Percentiles rank a stretch among this genome's conserved stretches.
phyloP scores from a whole-genome alignment of 2,113 vertebrate species.

The Lycaon pictus region DNA sequence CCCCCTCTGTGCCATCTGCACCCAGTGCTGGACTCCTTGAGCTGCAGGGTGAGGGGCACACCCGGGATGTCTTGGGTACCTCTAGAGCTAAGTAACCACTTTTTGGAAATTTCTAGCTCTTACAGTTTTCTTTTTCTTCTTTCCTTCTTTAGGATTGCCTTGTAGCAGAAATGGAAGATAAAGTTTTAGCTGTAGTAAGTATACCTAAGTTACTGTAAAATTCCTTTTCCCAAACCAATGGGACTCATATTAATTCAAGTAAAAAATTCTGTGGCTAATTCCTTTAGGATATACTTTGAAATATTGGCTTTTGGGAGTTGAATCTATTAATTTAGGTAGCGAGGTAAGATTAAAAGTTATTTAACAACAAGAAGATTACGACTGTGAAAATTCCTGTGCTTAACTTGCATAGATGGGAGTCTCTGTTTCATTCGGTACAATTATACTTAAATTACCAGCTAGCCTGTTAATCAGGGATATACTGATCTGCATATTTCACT shows the following conservation, averaged over 20 bases:
- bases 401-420: not conserved
- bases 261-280: not conserved
- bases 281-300: not conserved
- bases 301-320: not conserved
- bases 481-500: not conserved
- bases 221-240: not conserved
- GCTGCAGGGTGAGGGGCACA: rapidly evolving
- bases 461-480: not conserved
- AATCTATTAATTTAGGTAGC: not conserved
- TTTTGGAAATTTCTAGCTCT: not conserved
- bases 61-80: too few relatives aligned
- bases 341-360: not conserved
- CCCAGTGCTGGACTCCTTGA: rapidly evolving
- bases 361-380: not conserved
- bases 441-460: not conserved
- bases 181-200: conserved; percentile 97
- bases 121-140: not conserved
- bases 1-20: not conserved
- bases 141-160: conserved; percentile 92
- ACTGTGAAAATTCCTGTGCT: not conserved
- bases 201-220: conserved; percentile 28
- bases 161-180: conserved; percentile 98
- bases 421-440: not conserved
- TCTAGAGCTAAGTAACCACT: not conserved
- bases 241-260: not conserved